phyloP scores from a whole-genome alignment of 1,140 invertebrate species.

The Diuraphis noxia region DNA sequence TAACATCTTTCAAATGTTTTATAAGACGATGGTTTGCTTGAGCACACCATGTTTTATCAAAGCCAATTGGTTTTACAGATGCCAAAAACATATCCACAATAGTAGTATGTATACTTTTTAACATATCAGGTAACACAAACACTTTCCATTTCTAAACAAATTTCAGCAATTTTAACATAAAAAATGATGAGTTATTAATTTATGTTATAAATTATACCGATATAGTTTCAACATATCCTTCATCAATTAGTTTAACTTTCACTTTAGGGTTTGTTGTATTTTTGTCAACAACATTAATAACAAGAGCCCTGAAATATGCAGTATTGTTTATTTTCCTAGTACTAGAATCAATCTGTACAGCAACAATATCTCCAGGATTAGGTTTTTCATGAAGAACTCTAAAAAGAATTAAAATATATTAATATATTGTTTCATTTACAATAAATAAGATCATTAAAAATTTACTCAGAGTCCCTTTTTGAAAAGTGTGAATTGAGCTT shows the following conservation, averaged over 20 bases:
- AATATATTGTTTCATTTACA: neutral
- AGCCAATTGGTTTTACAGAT: conserved; percentile 23
- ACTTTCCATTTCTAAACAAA: conserved; percentile 7
- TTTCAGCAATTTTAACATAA: neutral
- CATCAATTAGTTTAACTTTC: conserved; percentile 27
- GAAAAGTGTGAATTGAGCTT: neutral
- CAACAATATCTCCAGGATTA: neutral
- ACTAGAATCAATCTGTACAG: neutral
- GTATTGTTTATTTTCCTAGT: neutral
- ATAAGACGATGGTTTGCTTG: neutral
- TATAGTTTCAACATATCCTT: conserved; percentile 5
- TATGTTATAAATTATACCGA: neutral
- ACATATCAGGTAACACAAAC: neutral
- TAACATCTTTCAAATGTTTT: neutral
- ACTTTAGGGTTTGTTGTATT: conserved; percentile 12
- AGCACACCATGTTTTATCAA: conserved; percentile 16
- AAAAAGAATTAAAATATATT: neutral
- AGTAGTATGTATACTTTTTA: neutral
- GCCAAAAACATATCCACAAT: conserved; percentile 33
- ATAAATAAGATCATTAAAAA: neutral
- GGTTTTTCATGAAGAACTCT: conserved; percentile 17
- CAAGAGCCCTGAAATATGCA: neutral
- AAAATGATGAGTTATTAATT: neutral
- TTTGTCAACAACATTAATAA: neutral
- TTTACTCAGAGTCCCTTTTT: neutral